Percentiles rank a stretch among this genome's conserved stretches.
Evolutionary conservation across 2,113 vertebrate genomes (phyloP).

Genomic region (Plestiodon gilberti): DNA sequence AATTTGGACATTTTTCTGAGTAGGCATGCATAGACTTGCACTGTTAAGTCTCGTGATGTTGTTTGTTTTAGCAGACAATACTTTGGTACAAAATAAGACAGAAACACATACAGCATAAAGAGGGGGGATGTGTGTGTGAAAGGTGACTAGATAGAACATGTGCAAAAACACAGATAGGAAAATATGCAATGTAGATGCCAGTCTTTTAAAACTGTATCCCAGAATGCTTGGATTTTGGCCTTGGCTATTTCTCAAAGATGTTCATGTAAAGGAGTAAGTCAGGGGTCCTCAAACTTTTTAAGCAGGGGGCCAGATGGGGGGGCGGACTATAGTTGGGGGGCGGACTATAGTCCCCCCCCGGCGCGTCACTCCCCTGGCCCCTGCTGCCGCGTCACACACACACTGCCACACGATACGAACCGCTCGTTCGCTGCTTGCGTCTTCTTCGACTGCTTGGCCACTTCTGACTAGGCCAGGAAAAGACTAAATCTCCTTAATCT

Average conservation of each 20-base stretch:
- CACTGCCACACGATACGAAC: no score
- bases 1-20: no score
- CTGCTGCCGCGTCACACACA: no score
- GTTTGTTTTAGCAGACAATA: slow-evolving; percentile 24
- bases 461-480: no score
- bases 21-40: no score
- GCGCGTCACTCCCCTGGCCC: no score
- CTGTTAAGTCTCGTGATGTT: not conserved
- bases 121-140: no score
- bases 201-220: not conserved
- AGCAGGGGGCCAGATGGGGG: not conserved
- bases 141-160: slow-evolving; percentile 54
- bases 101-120: not conserved
- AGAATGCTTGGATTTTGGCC: slow-evolving; percentile 30
- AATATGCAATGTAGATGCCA: slow-evolving; percentile 9
- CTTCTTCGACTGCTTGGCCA: no score
- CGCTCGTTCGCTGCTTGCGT: no score
- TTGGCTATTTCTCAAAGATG: slow-evolving; percentile 43
- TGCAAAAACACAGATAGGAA: slow-evolving; percentile 30
- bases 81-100: slow-evolving; percentile 26
- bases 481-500: not conserved
- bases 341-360: no score
- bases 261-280: slow-evolving; percentile 40
- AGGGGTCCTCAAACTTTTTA: not conserved
- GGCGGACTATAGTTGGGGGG: no score